Evolutionary conservation across 2,797 vertebrate genomes (phyloP).

Genomic region (Chelon auratus): DNA sequence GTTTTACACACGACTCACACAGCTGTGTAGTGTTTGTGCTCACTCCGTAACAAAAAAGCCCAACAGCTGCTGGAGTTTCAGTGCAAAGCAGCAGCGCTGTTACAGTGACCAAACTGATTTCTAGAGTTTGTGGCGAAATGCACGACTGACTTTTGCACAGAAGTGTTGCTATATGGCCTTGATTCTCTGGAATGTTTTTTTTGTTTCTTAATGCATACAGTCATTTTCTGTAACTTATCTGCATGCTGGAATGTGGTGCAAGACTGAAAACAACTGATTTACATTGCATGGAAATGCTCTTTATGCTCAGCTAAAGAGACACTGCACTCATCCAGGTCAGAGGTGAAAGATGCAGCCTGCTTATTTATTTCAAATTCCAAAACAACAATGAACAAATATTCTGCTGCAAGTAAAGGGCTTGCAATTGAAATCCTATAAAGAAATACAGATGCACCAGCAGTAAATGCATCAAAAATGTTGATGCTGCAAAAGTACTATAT

Average conservation of each 20-base stretch:
- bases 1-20: conserved; percentile 78
- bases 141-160: conserved; percentile 8
- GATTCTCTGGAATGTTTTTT: background rate
- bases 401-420: background rate
- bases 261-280: conserved; percentile 3
- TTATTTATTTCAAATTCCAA: background rate
- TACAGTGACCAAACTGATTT: conserved; percentile 60
- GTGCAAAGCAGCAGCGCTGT: conserved; percentile 18
- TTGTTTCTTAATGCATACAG: background rate
- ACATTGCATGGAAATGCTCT: background rate
- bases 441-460: too few species aligned
- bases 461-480: background rate
- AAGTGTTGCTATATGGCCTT: background rate
- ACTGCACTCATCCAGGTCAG: background rate
- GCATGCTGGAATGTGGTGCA: conserved; percentile 1
- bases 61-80: conserved; percentile 67
- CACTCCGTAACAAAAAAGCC: conserved; percentile 47
- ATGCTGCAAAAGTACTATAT: background rate
- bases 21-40: conserved; percentile 74
- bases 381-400: background rate
- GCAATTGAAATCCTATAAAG: too few species aligned
- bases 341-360: background rate
- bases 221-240: conserved; percentile 1
- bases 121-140: conserved; percentile 17
- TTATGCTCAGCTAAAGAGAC: background rate